Base-by-base conservation (phyloP, 2,888 invertebrate species). In the Amblyjoppa fuscipennis region DNA sequence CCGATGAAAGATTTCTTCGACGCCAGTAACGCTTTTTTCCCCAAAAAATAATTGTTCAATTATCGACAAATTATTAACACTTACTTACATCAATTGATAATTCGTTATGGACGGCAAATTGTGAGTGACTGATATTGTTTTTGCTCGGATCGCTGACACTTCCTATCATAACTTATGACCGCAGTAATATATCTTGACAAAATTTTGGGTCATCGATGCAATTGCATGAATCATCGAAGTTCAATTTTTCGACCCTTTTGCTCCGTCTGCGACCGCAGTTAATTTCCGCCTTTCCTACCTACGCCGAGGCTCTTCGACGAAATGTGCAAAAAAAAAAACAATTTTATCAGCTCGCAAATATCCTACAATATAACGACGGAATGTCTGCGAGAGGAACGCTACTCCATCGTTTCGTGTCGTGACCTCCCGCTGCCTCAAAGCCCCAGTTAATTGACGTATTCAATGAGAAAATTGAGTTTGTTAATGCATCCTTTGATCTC, bases 381-480 rank as follows among this genome's bases (percentile, higher is more conserved):
- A 51, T 70, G 49, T 70, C 49, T 53, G n/a, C 31, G 41, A 41
- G 41, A 61, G 61, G 3, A 45, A 74, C 45, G 45, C 45, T 74
- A 28, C 45, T 61, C 61, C 34, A 20, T 73, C 41, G 66, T 66
- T 34, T 56, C 34, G 61, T 51, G 34, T 45, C 59, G 31, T 38
- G 70, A 71, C 70, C 70, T 78, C 78, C 45, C 28, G 45, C 45
- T 71, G 61, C 49, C 56, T 71, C 16, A 25, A 61, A 64, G 25
- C 25, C 38, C 71, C 53, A 71, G 71, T 49, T 80, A 71, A 80
- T 80, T 80, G 71, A 80, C 71, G 20, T 34, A 53, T 80, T 80
- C 51, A 80, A 80, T 80, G 64, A 71, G 64, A 59, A 80, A 80
- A 80, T 73, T 73, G 79, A 73, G 79, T 80, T 80, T 80, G 51